Percentiles rank a stretch among this genome's conserved stretches.
Evolutionary conservation across 1,140 invertebrate species (phyloP).

Genomic region (Drosophila pachea): DNA sequence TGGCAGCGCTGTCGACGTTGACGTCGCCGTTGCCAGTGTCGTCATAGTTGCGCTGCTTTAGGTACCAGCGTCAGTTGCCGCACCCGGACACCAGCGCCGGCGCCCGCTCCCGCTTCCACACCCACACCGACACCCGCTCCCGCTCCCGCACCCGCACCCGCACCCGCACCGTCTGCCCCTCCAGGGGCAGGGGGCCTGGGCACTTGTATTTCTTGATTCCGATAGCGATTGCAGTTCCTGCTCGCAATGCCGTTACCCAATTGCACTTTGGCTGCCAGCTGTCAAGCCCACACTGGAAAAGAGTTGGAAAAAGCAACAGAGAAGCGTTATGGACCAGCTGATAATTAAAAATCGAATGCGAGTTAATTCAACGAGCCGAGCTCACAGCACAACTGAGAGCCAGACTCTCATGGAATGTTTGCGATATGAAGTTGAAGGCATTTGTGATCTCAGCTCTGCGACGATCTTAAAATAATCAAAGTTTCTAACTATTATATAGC

Average conservation of each 20-base stretch:
- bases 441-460: no score
- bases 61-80: background rate
- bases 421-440: background rate
- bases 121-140: no score
- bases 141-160: no score
- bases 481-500: no score
- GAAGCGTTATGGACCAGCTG: background rate
- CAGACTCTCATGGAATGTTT: no score
- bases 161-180: background rate
- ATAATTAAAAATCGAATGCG: slow-evolving; percentile 46
- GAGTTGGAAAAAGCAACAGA: slow-evolving; percentile 14
- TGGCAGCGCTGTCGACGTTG: slow-evolving; percentile 35
- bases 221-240: slow-evolving; percentile 33
- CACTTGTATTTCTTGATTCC: slow-evolving; percentile 22
- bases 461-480: no score
- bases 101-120: no score
- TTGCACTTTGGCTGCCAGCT: slow-evolving; percentile 22
- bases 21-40: slow-evolving; percentile 24
- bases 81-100: background rate
- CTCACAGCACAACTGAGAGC: background rate
- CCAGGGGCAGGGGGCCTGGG: background rate
- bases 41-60: slow-evolving; percentile 28
- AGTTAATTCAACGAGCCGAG: slow-evolving; percentile 11
- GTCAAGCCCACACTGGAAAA: slow-evolving; percentile 33
- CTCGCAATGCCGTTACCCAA: slow-evolving; percentile 27